Conservation (phyloP, 2,797 vertebrate species). For the Adelosebastes latens region DNA sequence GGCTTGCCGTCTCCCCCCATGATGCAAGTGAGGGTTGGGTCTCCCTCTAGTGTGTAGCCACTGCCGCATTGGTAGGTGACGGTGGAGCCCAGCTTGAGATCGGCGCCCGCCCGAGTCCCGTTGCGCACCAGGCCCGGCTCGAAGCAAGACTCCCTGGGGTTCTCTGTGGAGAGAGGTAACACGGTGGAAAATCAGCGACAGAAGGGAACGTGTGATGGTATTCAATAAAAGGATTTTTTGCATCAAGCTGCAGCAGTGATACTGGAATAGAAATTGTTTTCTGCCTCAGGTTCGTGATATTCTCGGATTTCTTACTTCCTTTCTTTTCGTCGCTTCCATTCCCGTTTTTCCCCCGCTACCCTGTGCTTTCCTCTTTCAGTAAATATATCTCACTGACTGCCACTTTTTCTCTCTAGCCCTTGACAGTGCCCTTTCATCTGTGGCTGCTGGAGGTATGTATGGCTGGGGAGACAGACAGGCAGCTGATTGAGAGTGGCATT, state of each 20-base stretch:
- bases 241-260: constrained; percentile 28
- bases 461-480: constrained; percentile 67
- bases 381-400: constrained; percentile 66
- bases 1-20: constrained; percentile 95
- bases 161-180: constrained; percentile 85
- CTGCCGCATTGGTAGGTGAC: constrained; percentile 95
- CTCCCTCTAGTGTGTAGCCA: constrained; percentile 93
- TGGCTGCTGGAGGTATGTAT: constrained; percentile 67
- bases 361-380: constrained; percentile 48
- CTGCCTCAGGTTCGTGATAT: constrained; percentile 15
- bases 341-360: background rate
- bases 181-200: constrained; percentile 63
- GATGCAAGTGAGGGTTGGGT: constrained; percentile 90
- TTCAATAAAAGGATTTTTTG: constrained; percentile 41
- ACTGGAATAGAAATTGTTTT: constrained; percentile 34
- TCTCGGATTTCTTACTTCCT: constrained; percentile 19
- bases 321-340: background rate
- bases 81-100: constrained; percentile 93
- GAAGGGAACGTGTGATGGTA: constrained; percentile 35
- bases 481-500: constrained; percentile 82
- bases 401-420: constrained; percentile 60
- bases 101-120: constrained; percentile 89
- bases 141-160: constrained; percentile 97
- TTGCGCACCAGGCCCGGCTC: constrained; percentile 94
- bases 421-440: constrained; percentile 64